Base-by-base conservation (phyloP, 2,888 invertebrate genomes). In the Nowickia ferox region DNA sequence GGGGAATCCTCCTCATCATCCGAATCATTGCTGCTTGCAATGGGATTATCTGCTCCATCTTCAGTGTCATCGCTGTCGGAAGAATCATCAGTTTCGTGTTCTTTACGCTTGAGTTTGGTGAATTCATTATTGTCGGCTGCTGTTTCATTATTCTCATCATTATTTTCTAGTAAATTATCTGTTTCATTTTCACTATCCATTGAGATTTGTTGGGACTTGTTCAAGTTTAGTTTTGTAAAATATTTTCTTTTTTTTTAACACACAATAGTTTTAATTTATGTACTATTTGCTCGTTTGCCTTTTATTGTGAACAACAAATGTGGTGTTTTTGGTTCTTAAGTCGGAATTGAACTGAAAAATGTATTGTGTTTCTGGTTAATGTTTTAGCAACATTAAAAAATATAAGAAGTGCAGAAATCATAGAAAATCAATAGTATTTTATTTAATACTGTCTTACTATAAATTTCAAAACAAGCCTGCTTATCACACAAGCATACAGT, bases 341-440 rank as follows among this genome's bases (percentile, higher is more conserved):
- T 80, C 83, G 79, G 86, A 86, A 83, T 86, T 83, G 83, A 80
- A 86, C 86, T 86, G 76, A 86, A 83, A 84, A 66, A 78, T 66
- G 44, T 71, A 66, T 66, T 66, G 57, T 65, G 17, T 51, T 65
- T 51, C 38, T 79, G 75, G 75, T 57, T 61, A 76, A 44, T 80
- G 76, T 71, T 76, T 79, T 38, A 46, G 55, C 30, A 76, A 71
- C 65, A 77, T 68, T 75, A 15, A 13, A 69, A 51, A 75, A 9
- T 76, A 57, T 38, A 46, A 59, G 22, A 77, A 44, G 19, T 42
- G 66, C 15, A 68, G 19, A 77, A 66, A 71, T 59, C 51, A 72
- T 59, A 83, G 57, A 72, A 86, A 86, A 86, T 86, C 86, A 72
- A 86, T 86, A 86, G 86, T 76, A 72, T 83, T 86, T 86, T 76